Evolutionary conservation across 2,113 vertebrate species (phyloP), one percentile per base, ranked within the genome.

Genomic region (Aramus guarauna): DNA sequence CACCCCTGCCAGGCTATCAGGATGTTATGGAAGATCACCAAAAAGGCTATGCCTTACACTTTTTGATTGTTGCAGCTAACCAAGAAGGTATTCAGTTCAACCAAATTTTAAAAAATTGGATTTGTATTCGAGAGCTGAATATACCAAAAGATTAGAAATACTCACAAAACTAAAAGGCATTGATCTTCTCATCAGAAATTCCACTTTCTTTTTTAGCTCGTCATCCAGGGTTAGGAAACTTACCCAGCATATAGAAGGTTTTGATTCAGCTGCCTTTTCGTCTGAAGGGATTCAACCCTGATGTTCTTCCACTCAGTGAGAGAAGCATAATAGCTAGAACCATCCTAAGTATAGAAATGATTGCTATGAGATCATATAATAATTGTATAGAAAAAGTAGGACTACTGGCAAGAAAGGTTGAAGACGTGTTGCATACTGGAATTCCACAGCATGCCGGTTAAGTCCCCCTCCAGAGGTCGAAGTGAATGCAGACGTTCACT

Each of bases 231-330:
- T 71, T 82, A 68, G 81, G 48, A 84, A 91, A 94, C 84, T 39
- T 91, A 79, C 15, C 47, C 24, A 48, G 48, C 58, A 29, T 24
- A 36, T 15, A 60, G 55, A 58, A 66, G 64, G 64, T 87, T 81
- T 85, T 94, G 39, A 96, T 81, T 79, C 76, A 68, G 60, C 43
- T 95, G 84, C 60, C 43, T 89, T 94, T 92, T 91, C 75, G 34
- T 89, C 64, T 82, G 77, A 78, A 85, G 73, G 43, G 48, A 78
- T 87, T 75, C 69, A 93, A 48, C 30, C 77, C 53, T 75, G 30
- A 68, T 64, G 66, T 85, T 93, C 67, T 88, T 92, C 52, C 34
- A 60, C 34, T 82, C 27, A 55, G 36, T 68, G 43, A 3, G 4
- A 78, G 83, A 94, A 78, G 24, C 36, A 32, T 68, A 87, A 68